Evolutionary conservation across 1,140 invertebrate species (phyloP), one percentile per base, ranked within the genome.

Genomic region (Drosophila suzukii): DNA sequence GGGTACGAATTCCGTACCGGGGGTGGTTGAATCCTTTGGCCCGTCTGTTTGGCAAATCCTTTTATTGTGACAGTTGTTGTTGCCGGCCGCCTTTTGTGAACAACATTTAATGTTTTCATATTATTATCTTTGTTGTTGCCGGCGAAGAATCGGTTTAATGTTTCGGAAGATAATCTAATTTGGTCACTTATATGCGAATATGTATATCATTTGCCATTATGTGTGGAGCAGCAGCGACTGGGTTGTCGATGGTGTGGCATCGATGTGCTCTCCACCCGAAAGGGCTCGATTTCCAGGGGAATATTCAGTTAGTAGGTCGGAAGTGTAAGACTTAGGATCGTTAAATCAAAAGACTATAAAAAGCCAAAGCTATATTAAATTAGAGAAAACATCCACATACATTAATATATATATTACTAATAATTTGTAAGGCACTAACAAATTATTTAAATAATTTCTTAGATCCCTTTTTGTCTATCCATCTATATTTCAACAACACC

Each of bases 111-210:
- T 86, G 86, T 88, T 83, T 89, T 76, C 73, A 76, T 85, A 85
- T 81, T 85, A 86, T 81, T 63, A 51, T 80, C 36, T 27, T 58
- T 56, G 75, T 65, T 78, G 70, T 30, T 70, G 38, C 38, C 13
- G 36, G 44, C 73, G 34, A 59, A 79, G 75, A 91, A 91, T 90
- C 85, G 85, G 90, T 91, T 91, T 81, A 91, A 91, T 91, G 90
- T 91, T 78, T 68, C 75, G 90, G 90, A 91, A 91, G 90, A 90
- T 91, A 91, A 91, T 91, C 90, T 91, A 91, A 91, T 91, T 91
- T 91, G 90, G 90, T 91, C 90, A 91, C 90, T 91, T 90, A 91
- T 91, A 91, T 91, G 90, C 90, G 90, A 90, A 90, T 89, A 82
- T 85, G 86, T 90, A 90, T 90, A 90, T 90, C 78, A 90, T 90